These are phyloP conservation scores for Danionella cerebrum DNA, from an alignment of 2,113 vertebrate genomes.

Conservation along the genomic window DNA sequence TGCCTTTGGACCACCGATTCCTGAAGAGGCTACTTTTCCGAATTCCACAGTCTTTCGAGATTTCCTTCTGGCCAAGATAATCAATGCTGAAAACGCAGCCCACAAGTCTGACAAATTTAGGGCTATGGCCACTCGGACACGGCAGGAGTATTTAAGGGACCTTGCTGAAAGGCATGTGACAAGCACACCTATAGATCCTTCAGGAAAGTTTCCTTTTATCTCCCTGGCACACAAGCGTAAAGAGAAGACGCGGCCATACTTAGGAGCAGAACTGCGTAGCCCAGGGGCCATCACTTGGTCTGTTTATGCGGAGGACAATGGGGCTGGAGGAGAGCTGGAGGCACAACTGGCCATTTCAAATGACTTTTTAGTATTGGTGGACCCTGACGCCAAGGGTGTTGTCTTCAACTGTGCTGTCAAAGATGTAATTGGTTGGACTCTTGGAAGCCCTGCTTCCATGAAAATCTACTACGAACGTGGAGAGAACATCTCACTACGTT, in stretches of 20 bases:
- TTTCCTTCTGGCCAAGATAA: conserved; percentile 95
- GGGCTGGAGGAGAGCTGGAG: conserved; percentile 84
- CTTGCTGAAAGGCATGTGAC: conserved; percentile 95
- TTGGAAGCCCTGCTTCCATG: conserved; percentile 79
- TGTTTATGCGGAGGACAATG: conserved; percentile 83
- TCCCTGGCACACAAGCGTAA: conserved; percentile 95
- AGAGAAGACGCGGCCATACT: conserved; percentile 85
- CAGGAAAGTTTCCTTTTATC: conserved; percentile 96
- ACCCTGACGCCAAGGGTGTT: conserved; percentile 85
- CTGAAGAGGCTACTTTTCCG: conserved; percentile 90
- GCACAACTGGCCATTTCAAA: conserved; percentile 86
- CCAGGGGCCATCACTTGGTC: conserved; percentile 83
- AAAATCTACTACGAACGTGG: conserved; percentile 95
- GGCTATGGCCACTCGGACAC: conserved; percentile 93
- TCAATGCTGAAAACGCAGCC: conserved; percentile 95
- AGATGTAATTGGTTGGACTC: conserved; percentile 92
- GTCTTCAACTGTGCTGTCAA: conserved; percentile 93
- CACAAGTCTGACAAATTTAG: conserved; percentile 97
- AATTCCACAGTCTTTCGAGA: conserved; percentile 97
- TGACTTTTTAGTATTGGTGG: conserved; percentile 86
- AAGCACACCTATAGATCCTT: conserved; percentile 94
- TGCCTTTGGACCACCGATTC: conserved; percentile 91
- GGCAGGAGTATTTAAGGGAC: conserved; percentile 95
- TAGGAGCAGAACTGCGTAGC: conserved; percentile 84
- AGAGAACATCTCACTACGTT: conserved; percentile 83